phyloP scores from a whole-genome alignment of 2,113 vertebrate genomes.

The Pedionomus torquatus region DNA sequence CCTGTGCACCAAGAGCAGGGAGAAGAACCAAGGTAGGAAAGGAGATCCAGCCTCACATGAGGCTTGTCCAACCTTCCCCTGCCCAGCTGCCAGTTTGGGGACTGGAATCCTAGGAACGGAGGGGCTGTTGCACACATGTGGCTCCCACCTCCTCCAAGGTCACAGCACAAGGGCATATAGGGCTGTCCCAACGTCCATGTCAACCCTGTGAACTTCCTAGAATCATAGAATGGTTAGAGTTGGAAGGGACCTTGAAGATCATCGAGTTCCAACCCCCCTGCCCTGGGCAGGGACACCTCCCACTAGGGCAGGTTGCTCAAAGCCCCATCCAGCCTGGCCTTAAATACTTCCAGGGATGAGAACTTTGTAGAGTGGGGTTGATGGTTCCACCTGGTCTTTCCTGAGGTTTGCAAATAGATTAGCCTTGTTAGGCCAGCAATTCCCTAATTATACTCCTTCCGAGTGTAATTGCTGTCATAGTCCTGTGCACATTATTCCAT shows the following conservation, averaged over 20 bases:
- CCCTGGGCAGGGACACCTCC: too few species aligned
- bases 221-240: too few species aligned
- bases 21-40: not conserved
- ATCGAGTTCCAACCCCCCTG: too few species aligned
- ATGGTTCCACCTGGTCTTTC: not conserved
- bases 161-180: rapidly evolving
- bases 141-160: not conserved
- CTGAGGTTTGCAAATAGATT: not conserved
- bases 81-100: not conserved
- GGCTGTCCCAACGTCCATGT: not conserved
- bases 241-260: too few species aligned
- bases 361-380: too few species aligned
- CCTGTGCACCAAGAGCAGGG: rapidly evolving
- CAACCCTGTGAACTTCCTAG: not conserved
- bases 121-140: not conserved
- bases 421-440: not conserved
- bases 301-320: too few species aligned
- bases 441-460: not conserved
- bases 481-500: not conserved
- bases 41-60: not conserved
- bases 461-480: not conserved
- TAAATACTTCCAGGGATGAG: too few species aligned
- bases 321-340: too few species aligned
- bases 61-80: not conserved
- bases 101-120: not conserved